phyloP scores from a whole-genome alignment of 1,140 invertebrate genomes.

The Danaus plexippus region DNA sequence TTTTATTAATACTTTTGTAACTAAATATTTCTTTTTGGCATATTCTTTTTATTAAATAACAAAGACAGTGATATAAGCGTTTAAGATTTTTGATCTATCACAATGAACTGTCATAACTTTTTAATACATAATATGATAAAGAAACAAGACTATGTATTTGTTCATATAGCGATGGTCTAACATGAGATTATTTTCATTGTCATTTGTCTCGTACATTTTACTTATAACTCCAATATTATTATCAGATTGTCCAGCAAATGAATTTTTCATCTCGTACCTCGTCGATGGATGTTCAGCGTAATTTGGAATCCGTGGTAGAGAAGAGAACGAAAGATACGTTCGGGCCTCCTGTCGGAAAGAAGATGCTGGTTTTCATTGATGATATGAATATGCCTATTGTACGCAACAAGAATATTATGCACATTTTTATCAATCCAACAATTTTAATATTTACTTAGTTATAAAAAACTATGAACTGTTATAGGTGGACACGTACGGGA shows the following conservation, averaged over 20 bases:
- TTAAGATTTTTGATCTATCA: no score
- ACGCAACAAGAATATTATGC: conserved; percentile 14
- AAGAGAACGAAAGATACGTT: conserved; percentile 92
- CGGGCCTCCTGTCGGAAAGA: conserved; percentile 89
- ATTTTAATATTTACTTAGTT: background rate
- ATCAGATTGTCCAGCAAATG: conserved; percentile 79
- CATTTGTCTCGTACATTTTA: no score
- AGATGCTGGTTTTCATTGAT: conserved; percentile 90
- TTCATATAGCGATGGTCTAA: no score
- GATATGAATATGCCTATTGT: conserved; percentile 96
- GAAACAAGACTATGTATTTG: no score
- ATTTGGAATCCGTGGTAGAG: conserved; percentile 88
- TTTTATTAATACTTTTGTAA: conserved; percentile 4
- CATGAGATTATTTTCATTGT: no score
- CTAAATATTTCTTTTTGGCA: background rate
- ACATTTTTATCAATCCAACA: background rate
- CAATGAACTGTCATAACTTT: no score
- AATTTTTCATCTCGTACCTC: conserved; percentile 94
- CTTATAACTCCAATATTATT: conserved; percentile 8
- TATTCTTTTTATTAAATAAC: background rate
- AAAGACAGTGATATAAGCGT: no score
- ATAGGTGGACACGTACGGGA: conserved; percentile 84
- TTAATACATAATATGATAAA: no score
- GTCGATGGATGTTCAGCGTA: conserved; percentile 89
- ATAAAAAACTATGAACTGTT: conserved; percentile 24